Conservation (phyloP, 2,113 vertebrate species). For the Paramormyrops kingsleyae region DNA sequence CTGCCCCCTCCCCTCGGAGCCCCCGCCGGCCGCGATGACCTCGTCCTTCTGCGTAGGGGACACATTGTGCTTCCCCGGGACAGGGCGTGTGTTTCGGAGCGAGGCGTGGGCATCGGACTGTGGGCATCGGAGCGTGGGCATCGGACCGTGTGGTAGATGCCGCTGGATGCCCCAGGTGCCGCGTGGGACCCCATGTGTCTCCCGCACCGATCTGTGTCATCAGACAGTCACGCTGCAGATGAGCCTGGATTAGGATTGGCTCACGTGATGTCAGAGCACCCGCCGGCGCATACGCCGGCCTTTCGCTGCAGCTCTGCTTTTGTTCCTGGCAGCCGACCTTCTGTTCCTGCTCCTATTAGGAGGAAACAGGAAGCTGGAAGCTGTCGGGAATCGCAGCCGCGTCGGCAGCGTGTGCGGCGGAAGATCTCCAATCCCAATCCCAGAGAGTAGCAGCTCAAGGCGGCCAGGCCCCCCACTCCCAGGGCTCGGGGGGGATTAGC, state of each 20-base stretch:
- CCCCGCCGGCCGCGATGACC: not conserved
- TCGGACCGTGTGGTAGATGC: not conserved
- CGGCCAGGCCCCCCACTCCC: not conserved
- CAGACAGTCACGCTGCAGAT: not conserved
- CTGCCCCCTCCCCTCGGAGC: not conserved
- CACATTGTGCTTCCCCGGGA: not conserved
- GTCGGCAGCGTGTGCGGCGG: conserved; percentile 40
- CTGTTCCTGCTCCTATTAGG: conserved; percentile 36
- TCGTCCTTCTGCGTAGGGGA: not conserved
- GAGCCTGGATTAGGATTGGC: not conserved
- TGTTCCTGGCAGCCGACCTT: conserved; percentile 40
- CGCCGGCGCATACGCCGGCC: conserved; percentile 40
- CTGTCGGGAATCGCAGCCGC: conserved; percentile 45
- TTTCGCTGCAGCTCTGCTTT: conserved; percentile 41
- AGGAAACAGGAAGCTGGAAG: conserved; percentile 33
- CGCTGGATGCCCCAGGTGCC: not conserved
- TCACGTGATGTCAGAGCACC: conserved; percentile 35
- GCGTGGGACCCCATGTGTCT: not conserved
- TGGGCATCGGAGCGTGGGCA: not conserved
- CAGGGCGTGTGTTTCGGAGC: not conserved
- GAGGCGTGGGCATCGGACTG: not conserved
- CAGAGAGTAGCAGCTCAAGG: conserved; percentile 5
- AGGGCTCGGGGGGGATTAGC: not conserved
- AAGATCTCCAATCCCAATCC: conserved; percentile 44
- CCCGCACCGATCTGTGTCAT: not conserved